A percentile compares a stretch with the other conserved stretches of the same genome.
These are phyloP conservation scores for Pipistrellus pipistrellus DNA, from an alignment of 2,797 vertebrate genomes.

Conservation along the genomic window DNA sequence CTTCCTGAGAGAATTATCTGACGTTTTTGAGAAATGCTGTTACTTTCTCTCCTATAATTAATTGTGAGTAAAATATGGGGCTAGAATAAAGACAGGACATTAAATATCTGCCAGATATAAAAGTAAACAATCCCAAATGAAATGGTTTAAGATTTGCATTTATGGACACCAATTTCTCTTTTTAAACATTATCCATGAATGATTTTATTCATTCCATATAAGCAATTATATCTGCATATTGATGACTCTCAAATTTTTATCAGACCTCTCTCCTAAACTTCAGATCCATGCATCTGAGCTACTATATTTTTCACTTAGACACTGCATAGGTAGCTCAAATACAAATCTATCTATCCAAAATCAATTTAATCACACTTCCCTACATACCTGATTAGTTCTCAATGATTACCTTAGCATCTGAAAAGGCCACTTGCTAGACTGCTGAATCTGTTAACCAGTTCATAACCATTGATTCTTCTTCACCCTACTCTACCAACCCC, in stretches of 20 bases:
- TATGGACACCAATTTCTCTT: not conserved
- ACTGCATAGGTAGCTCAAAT: not conserved
- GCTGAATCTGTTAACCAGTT: not conserved
- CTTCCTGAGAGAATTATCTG: not conserved
- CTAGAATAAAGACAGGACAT: conserved; percentile 1
- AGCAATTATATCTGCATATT: not conserved
- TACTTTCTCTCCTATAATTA: not conserved
- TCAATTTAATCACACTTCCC: not conserved
- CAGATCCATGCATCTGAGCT: not conserved
- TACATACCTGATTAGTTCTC: not conserved
- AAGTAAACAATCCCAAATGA: conserved; percentile 2
- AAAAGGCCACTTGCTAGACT: not conserved
- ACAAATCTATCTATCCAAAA: not conserved
- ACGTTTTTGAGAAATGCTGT: not conserved
- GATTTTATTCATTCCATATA: not conserved
- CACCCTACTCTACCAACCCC: not conserved
- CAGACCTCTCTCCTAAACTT: not conserved
- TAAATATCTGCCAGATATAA: not conserved
- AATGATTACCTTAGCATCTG: not conserved
- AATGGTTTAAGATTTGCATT: not conserved
- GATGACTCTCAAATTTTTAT: not conserved
- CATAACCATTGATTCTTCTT: not conserved
- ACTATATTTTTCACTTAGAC: not conserved
- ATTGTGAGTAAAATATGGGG: not conserved
- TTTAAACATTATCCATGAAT: not conserved